Base-by-base conservation (phyloP, 2,888 invertebrate genomes). In the Villa cingulata region DNA sequence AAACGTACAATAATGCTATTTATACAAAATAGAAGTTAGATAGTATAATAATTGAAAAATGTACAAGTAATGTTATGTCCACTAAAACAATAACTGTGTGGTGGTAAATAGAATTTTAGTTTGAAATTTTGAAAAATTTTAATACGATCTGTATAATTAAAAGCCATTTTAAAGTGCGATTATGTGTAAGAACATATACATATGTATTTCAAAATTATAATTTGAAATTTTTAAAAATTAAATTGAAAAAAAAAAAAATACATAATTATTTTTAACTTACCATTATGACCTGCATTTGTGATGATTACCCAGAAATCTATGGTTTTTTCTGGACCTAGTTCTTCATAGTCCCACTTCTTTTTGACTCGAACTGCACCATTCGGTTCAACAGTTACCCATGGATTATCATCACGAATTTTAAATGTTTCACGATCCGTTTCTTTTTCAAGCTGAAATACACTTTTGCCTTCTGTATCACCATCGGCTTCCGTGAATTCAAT, bases 331-430 rank as follows among this genome's bases (percentile, higher is more conserved):
- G 89, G 88, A 23, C 91, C 91, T 42, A 92, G 71, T 63, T 91
- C 91, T 65, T 92, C 92, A 70, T 89, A 92, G 76, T 92, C 91
- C 92, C 92, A 92, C 80, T 90, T 90, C 80, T 90, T 88, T 72
- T 89, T 90, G 55, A 92, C 91, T 62, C 86, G 81, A 61, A 92
- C 90, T 48, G 88, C 86, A 58, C 92, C 92, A 71, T 87, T 89
- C 41, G 86, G 80, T 68, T 88, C 90, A 46, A 92, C 90, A 41
- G 86, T 87, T 48, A 92, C 90, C 91, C 92, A 92, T 55, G 86
- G 84, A 73, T 91, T 92, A 65, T 90, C 89, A 62, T 91, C 91
- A 59, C 91, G 76, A 61, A 92, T 89, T 71, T 91, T 90, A 68
- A 91, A 92, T 12, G 86, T 88, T 68, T 92, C 91, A 61, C 86